phyloP scores from a whole-genome alignment of 2,113 vertebrate genomes.

The Psittacus erithacus region DNA sequence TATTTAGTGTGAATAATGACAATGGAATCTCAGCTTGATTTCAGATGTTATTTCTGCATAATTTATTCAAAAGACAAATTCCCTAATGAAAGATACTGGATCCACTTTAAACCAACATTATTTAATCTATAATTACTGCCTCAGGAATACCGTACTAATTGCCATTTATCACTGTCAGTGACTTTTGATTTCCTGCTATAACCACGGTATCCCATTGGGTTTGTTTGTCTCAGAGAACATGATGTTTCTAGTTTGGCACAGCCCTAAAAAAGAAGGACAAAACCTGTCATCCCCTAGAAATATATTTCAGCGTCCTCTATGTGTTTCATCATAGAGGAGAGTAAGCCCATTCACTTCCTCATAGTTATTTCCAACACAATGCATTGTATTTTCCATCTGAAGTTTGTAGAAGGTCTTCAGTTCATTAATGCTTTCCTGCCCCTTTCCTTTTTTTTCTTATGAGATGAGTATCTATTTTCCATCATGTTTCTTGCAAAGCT shows the following conservation, averaged over 20 bases:
- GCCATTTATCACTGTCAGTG: constrained; percentile 47
- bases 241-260: neutral
- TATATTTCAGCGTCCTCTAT: neutral
- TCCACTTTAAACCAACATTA: constrained; percentile 51
- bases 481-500: neutral
- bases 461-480: neutral
- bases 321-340: neutral
- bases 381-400: neutral
- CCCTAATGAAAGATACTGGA: constrained; percentile 40
- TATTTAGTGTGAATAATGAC: constrained; percentile 38
- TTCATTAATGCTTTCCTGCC: neutral
- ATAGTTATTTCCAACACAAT: neutral
- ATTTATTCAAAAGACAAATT: constrained; percentile 58
- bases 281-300: neutral
- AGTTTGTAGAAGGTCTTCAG: neutral
- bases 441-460: neutral
- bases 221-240: constrained; percentile 51
- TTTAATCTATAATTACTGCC: constrained; percentile 51
- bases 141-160: constrained; percentile 11
- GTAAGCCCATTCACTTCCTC: neutral
- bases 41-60: constrained; percentile 33
- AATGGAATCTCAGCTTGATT: constrained; percentile 48
- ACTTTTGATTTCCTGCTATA: constrained; percentile 26
- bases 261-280: neutral
- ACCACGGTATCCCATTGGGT: constrained; percentile 10